phyloP scores from a whole-genome alignment of 2,888 invertebrate genomes.

The Lordiphosa andalusiaca region DNA sequence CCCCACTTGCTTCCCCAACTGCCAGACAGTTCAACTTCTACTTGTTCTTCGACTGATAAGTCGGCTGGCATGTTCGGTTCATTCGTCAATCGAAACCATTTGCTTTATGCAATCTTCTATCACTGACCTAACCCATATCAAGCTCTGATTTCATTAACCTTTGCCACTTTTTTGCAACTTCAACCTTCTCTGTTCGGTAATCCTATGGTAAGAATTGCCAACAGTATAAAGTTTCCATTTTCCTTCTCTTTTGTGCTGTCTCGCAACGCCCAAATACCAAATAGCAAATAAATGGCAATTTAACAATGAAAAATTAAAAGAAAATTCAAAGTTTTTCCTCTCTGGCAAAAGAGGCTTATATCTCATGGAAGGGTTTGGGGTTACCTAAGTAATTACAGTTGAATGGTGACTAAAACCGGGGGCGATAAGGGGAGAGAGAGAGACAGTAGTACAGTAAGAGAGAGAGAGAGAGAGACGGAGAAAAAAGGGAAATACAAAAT shows the following conservation, averaged over 20 bases:
- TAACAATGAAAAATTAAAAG: slow-evolving; percentile 76
- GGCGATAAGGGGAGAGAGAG: slow-evolving; percentile 1
- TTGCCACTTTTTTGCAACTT: slow-evolving; percentile 12
- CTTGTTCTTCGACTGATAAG: slow-evolving; percentile 11
- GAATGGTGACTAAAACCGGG: slow-evolving; percentile 61
- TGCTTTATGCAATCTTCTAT: background rate
- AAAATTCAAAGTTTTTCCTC: slow-evolving; percentile 61
- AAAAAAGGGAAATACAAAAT: slow-evolving; percentile 34
- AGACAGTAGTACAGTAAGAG: slow-evolving; percentile 11
- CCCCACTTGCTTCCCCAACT: background rate
- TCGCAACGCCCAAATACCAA: slow-evolving; percentile 30
- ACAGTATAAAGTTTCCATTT: slow-evolving; percentile 53
- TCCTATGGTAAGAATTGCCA: slow-evolving; percentile 27
- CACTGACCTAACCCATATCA: slow-evolving; percentile 37
- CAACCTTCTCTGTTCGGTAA: slow-evolving; percentile 14
- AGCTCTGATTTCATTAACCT: slow-evolving; percentile 52
- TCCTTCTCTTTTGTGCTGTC: slow-evolving; percentile 40
- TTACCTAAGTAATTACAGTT: slow-evolving; percentile 68
- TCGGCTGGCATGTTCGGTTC: background rate
- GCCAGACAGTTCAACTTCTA: slow-evolving; percentile 10
- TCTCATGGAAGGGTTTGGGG: slow-evolving; percentile 40
- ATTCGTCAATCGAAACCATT: slow-evolving; percentile 3
- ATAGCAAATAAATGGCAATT: slow-evolving; percentile 69
- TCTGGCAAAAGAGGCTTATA: slow-evolving; percentile 57
- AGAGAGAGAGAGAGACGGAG: too few species aligned